Conservation (phyloP, 2,113 vertebrate genomes). For the Leucoraja erinaceus region DNA sequence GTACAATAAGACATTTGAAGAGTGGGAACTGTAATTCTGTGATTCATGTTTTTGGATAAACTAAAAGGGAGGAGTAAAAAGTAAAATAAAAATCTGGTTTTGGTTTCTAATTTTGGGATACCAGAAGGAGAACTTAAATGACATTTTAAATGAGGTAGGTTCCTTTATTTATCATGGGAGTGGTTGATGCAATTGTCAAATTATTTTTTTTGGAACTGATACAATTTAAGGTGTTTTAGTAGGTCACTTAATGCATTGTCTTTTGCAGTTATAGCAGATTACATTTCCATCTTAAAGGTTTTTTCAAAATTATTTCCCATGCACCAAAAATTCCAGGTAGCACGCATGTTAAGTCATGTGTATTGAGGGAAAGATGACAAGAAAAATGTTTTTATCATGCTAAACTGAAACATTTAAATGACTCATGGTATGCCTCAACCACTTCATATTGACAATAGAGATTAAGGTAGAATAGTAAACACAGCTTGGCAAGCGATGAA, state of each 20-base stretch:
- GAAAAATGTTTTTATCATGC: background rate
- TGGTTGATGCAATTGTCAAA: background rate
- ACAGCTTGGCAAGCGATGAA: background rate
- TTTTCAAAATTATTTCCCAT: background rate
- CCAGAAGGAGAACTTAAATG: background rate
- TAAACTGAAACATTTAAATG: conserved; percentile 17
- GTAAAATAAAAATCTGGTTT: background rate
- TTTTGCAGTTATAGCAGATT: background rate
- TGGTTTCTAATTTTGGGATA: background rate
- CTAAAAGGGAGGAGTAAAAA: too few species aligned
- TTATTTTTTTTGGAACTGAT: background rate
- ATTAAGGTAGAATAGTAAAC: background rate
- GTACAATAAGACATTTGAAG: background rate
- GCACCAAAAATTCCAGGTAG: background rate
- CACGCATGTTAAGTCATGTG: background rate
- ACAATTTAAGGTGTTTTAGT: too few species aligned
- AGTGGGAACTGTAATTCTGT: background rate
- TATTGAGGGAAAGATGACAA: background rate
- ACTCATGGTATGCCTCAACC: background rate
- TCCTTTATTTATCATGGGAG: background rate
- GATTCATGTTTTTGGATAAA: background rate
- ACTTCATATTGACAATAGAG: background rate
- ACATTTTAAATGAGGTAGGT: background rate
- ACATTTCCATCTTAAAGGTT: background rate
- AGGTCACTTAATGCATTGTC: background rate